These are phyloP conservation scores for Rhinoptilus africanus DNA, from an alignment of 2,113 vertebrate genomes.

Conservation along the genomic window DNA sequence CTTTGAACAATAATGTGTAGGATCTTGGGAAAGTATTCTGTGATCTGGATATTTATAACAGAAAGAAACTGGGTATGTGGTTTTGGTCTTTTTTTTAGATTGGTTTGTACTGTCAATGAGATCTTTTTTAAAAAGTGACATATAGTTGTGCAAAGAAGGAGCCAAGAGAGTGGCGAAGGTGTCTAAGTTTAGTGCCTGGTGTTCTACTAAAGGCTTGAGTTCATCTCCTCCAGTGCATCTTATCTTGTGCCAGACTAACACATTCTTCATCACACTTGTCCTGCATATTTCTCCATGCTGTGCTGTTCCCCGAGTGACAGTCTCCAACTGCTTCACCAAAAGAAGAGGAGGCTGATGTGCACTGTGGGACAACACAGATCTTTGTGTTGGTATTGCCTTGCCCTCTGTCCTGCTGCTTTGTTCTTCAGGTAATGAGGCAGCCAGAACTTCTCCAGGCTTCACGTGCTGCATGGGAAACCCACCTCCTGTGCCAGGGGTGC, in stretches of 20 bases:
- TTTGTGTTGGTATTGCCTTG: not conserved
- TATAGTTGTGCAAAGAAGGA: not conserved
- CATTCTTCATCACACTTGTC: not conserved
- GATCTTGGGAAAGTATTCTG: not conserved
- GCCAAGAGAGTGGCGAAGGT: not conserved
- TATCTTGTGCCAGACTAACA: not conserved
- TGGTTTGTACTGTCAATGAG: not conserved
- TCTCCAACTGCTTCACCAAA: not conserved
- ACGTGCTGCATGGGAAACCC: fast-evolving
- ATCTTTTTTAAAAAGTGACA: not conserved
- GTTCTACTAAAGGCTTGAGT: not conserved
- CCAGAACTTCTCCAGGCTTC: not conserved
- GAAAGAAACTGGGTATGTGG: not conserved
- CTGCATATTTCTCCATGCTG: not conserved
- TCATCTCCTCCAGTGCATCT: not conserved
- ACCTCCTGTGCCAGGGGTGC: not conserved
- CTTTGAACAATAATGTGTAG: not conserved
- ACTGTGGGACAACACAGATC: not conserved
- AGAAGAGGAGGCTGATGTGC: not conserved
- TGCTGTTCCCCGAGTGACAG: not conserved
- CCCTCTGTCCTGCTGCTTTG: not conserved
- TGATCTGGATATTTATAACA: not conserved
- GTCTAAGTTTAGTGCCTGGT: not conserved
- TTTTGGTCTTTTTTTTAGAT: not conserved
- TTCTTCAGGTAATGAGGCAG: not conserved